Conservation (phyloP, 2,797 vertebrate genomes). For the Callimico goeldii region DNA sequence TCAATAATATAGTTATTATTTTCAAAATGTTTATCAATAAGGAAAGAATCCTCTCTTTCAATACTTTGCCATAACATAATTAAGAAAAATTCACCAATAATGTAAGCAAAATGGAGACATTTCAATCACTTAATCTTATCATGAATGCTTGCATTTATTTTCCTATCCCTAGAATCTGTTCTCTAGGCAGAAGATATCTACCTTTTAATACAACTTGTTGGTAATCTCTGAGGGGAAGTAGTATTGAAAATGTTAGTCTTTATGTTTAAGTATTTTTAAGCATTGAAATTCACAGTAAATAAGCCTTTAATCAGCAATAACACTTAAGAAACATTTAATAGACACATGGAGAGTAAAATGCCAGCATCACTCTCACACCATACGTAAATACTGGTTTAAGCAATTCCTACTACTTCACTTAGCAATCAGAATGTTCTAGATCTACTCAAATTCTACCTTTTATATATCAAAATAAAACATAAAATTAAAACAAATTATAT, state of each 20-base stretch:
- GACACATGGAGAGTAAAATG: background rate
- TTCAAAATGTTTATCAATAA: background rate
- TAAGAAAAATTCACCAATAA: background rate
- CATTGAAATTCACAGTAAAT: constrained; percentile 1
- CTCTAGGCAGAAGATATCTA: background rate
- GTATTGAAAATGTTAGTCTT: background rate
- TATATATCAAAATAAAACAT: background rate
- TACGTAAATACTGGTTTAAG: background rate
- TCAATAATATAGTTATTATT: background rate
- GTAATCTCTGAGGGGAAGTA: background rate
- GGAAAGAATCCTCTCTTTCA: background rate
- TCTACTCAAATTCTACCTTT: background rate
- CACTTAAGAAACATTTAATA: constrained; percentile 18
- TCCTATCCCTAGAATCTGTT: constrained; percentile 14
- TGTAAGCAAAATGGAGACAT: background rate
- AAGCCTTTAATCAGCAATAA: background rate
- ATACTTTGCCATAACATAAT: background rate
- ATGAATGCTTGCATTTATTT: background rate
- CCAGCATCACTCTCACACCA: background rate
- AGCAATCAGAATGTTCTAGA: constrained; percentile 20
- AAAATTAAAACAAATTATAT: background rate
- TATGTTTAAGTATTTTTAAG: background rate
- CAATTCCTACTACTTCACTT: constrained; percentile 7
- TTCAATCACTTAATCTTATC: background rate
- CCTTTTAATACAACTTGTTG: background rate